Base-by-base conservation (phyloP, 1,140 invertebrate genomes). In the Atta texana region DNA sequence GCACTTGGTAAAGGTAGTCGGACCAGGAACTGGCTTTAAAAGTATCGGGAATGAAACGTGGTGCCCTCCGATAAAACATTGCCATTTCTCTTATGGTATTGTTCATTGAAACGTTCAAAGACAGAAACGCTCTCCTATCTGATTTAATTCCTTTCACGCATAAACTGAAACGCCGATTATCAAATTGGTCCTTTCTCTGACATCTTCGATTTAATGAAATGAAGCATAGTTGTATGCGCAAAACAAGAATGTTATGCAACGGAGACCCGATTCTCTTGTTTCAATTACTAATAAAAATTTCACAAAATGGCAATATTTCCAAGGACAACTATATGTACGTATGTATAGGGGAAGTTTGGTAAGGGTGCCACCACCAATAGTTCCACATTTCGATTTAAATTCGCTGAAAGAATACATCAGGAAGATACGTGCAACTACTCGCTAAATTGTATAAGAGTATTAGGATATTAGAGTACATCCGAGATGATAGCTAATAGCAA, bases 331-430 rank as follows among this genome's bases (percentile, higher is more conserved):
- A 28, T 24, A 34, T 34, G n/a, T 72, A 34, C 72, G 49, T 34
- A 72, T 75, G 24, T 28, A 18, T n/a, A 28, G 39, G 68, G 39
- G 24, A 84, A n/a, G 59, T 28, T 74, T 61, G 59, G 24, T 75
- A 61, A 74, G 55, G 69, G 6, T 74, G 55, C 69, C 80, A 75
- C 80, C 69, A 84, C 80, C 80, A 84, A 81, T 82, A 59, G n/a
- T 84, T 84, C 55, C 80, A 51, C 69, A 75, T 39, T 75, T 84
- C 55, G 21, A 44, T 75, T 74, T 18, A 21, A 75, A 74, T 39
- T 82, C 18, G 39, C 21, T 39, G 31, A 49, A 53, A 74, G 80
- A 61, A 74, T 51, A 18, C 34, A 34, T 74, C 69, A 51, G 53
- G 39, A 82, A 74, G 80, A 82, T 72, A 74, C 80, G 68, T 82